Evolutionary conservation across 1,140 invertebrate genomes (phyloP), one percentile per base, ranked within the genome.

Genomic region (Zaprionus africanus): DNA sequence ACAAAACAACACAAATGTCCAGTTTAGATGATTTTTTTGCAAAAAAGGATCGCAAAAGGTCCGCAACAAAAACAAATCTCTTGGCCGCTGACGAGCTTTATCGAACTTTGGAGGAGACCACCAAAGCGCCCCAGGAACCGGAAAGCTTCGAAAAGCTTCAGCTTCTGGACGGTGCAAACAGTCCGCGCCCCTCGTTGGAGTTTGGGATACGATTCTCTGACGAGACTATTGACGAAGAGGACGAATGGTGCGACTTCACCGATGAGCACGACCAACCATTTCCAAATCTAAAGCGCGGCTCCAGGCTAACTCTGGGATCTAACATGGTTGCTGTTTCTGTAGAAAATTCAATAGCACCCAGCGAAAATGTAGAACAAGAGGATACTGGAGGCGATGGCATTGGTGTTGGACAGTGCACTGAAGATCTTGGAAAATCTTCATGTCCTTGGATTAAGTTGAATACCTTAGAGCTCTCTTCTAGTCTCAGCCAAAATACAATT

Each of bases 11-110:
- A 63, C 26, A 68, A 59, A 88, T 87, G 84, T 84, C 81, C 58
- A 65, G 36, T 73, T 70, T 87, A 43, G 84, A 87, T 34, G 84
- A 87, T 83, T 87, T 88, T 64, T 87, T 87, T 70, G 85, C 84
- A 19, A 87, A 87, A 58, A 87, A 84, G 67, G 84, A 87, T 54
- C 76, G 62, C 2, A 87, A 83, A 49, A 81, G 78, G 61, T 68
- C 67, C 34, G 58, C 74, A 73, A 81, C 67, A 61, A 88, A 88
- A 76, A 72, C 81, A n/a, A 81, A 84, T 15, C 77, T 67, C 62
- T 63, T 88, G 71, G 84, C 81, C 15, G 79, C 85, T 61, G 65
- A 87, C 34, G 84, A 88, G 66, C 51, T 87, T 43, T 87, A 88
- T 63, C 82, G 82, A 57, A 88, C 84, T 51, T 75, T 87, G 49